These are phyloP conservation scores for Onthophagus taurus DNA, from an alignment of 1,140 invertebrate species.

Conservation along the genomic window DNA sequence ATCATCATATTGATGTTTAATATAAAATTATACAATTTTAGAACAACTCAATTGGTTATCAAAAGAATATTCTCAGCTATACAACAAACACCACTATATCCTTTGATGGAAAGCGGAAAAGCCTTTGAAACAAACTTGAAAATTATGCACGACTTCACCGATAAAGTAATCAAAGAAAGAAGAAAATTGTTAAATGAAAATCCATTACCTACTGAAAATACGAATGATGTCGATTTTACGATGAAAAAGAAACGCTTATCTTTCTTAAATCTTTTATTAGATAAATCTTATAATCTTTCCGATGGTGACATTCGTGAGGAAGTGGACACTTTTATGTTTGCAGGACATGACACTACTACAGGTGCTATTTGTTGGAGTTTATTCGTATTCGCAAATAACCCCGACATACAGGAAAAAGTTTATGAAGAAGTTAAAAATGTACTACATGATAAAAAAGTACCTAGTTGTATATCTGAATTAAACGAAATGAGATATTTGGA, in stretches of 20 bases:
- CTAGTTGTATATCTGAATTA: slow-evolving; percentile 43
- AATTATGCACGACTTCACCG: background rate
- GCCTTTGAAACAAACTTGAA: background rate
- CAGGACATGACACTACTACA: slow-evolving; percentile 9
- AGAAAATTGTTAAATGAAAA: background rate
- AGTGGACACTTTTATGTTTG: slow-evolving; percentile 11
- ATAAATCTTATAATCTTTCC: background rate
- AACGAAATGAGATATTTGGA: slow-evolving; percentile 54
- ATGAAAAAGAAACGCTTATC: background rate
- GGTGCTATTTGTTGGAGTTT: slow-evolving; percentile 6
- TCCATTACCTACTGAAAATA: slow-evolving; percentile 7
- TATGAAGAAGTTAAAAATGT: slow-evolving; percentile 41
- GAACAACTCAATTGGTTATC: too few relatives aligned
- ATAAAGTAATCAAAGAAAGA: slow-evolving; percentile 4
- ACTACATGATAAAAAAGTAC: slow-evolving; percentile 4
- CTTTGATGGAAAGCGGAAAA: slow-evolving; percentile 17
- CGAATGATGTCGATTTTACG: background rate
- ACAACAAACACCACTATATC: slow-evolving; percentile 24
- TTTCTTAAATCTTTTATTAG: slow-evolving; percentile 5
- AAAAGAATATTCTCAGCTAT: too few relatives aligned
- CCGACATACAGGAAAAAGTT: slow-evolving; percentile 37
- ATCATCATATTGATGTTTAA: too few relatives aligned
- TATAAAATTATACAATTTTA: too few relatives aligned
- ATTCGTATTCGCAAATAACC: slow-evolving; percentile 7
- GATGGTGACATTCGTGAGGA: slow-evolving; percentile 6